Base-by-base conservation (phyloP, 2,797 vertebrate species). In the Hydrocynus forskahlii region DNA sequence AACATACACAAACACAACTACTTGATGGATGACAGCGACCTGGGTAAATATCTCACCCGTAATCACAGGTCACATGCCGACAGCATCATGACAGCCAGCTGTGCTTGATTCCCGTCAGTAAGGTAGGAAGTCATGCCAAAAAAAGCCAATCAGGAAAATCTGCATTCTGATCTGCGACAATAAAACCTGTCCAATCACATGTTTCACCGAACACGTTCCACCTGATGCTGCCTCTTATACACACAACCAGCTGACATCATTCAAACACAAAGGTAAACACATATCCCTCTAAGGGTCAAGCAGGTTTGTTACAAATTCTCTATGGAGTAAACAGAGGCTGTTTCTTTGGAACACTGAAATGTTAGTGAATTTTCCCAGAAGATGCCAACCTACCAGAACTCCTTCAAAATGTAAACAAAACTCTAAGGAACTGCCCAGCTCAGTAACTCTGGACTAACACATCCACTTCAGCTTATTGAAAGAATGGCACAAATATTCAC, bases 131-230 rank as follows among this genome's bases (percentile, higher is more conserved):
- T 0, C 10, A 55, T 17, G 19, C 6, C 55, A 55, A 40, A 55
- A 59, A 43, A n/a, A 2, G 35, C 19, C 25, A 59, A 23, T 59
- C 71, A 59, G 35, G 71, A 73, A 73, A 73, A 73, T 8, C 54
- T n/a, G 55, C 55, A 74, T 74, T 74, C 52, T 60, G 54, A 59
- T 54, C 19, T 7, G n/a, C n/a, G 12, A 8, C 52, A 19, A 10
- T 8, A 21, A 12, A 74, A 74, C 71, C 71, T 13, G 71, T 40
- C 55, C 10, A 21, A 59, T 73, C 52, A 73, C 52, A 57, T 38
- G 45, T 16, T 48, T 69, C 67, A 1, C 40, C 4, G 48, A 17
- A 72, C 23, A 35, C 14, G 25, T 8, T 52, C 14, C 13, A 16
- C 25, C 21, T 8, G 12, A 55, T 55, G 8, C 4, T 10, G 50